Percentiles rank a stretch among this genome's conserved stretches.
Evolutionary conservation across 2,888 invertebrate genomes (phyloP).

Genomic region (Escarpia spicata): DNA sequence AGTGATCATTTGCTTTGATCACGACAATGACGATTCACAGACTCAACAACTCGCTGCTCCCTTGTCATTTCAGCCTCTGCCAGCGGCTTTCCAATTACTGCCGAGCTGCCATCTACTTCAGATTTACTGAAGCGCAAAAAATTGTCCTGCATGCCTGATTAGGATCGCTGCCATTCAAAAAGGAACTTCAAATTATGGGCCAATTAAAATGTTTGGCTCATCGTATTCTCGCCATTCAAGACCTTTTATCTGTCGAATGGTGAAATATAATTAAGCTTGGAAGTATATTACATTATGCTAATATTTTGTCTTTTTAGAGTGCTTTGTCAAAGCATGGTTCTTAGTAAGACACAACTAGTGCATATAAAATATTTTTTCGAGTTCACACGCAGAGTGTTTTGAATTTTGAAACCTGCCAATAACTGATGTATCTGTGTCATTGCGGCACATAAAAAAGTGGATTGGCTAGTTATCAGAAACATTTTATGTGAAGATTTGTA

Average conservation of each 20-base stretch:
- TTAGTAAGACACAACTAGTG: not conserved
- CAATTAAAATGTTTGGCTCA: not conserved
- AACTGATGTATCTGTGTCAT: too few species aligned
- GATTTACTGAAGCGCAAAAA: slow-evolving; percentile 4
- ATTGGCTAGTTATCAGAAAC: too few species aligned
- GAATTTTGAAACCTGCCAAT: not conserved
- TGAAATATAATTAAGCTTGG: not conserved
- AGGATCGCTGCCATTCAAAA: not conserved
- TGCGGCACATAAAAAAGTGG: too few species aligned
- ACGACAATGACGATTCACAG: not conserved
- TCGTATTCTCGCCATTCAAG: not conserved
- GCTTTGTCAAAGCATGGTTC: not conserved
- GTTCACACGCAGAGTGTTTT: not conserved
- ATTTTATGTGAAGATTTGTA: too few species aligned
- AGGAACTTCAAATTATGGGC: not conserved
- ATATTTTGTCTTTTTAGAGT: not conserved
- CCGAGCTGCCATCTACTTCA: not conserved
- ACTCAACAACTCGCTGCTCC: not conserved
- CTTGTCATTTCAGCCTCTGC: not conserved
- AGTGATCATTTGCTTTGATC: not conserved
- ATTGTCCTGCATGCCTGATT: slow-evolving; percentile 4
- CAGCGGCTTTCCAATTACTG: slow-evolving; percentile 4
- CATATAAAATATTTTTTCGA: not conserved
- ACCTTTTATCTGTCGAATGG: not conserved
- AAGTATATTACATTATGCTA: not conserved